These are phyloP conservation scores for Callinectes sapidus DNA, from an alignment of 2,888 invertebrate genomes.

Conservation along the genomic window DNA sequence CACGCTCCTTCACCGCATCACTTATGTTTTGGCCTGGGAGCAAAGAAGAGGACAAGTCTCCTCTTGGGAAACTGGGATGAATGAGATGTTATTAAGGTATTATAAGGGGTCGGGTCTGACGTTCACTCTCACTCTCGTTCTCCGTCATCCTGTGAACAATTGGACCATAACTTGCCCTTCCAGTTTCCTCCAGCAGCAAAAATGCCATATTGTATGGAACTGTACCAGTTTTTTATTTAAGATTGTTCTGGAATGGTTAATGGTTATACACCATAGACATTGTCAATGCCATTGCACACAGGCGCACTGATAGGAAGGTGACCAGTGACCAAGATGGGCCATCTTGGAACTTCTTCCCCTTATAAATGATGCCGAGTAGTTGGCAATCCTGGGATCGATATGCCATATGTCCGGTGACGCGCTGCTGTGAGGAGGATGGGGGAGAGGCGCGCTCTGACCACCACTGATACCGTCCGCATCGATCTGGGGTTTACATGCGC, in stretches of 20 bases:
- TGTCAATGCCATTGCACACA: neutral
- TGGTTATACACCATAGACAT: conserved; percentile 53
- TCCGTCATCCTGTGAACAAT: conserved; percentile 23
- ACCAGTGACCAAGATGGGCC: neutral
- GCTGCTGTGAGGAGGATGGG: conserved; percentile 61
- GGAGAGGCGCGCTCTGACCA: conserved; percentile 68
- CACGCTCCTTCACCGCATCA: neutral
- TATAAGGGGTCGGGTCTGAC: neutral
- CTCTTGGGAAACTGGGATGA: conserved; percentile 3
- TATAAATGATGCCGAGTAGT: conserved; percentile 41
- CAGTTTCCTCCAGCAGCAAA: neutral
- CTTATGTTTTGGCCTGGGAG: conserved; percentile 1
- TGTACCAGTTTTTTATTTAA: neutral
- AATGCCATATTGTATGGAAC: neutral
- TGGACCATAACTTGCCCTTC: conserved; percentile 23
- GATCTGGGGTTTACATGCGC: conserved; percentile 71
- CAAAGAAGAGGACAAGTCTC: neutral
- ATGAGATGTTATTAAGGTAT: conserved; percentile 32
- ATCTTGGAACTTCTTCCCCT: neutral
- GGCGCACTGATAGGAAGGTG: neutral
- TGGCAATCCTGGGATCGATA: conserved; percentile 66
- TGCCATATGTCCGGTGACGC: conserved; percentile 68
- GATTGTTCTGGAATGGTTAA: conserved; percentile 36
- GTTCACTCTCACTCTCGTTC: conserved; percentile 43
- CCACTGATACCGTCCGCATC: conserved; percentile 68